Percentiles rank a stretch among this genome's conserved stretches.
Conservation (phyloP, 2,113 vertebrate genomes). For the Tychaedon coryphoeus region DNA sequence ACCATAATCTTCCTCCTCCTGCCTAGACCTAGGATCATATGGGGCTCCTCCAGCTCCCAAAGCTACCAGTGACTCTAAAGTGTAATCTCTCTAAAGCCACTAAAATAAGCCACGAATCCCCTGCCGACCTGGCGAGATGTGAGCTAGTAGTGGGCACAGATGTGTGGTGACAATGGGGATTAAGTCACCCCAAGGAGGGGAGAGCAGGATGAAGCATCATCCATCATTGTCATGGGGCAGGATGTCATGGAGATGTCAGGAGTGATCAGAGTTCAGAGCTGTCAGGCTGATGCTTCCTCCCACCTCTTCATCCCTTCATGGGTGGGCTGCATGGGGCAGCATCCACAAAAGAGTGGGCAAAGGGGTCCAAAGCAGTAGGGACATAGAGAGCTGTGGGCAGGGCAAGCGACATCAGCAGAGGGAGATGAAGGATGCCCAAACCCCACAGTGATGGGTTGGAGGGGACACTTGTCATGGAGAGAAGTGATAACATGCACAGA, state of each 20-base stretch:
- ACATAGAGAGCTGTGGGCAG: background rate
- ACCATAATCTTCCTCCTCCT: background rate
- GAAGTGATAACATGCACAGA: background rate
- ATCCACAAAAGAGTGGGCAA: rapidly evolving
- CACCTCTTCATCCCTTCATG: background rate
- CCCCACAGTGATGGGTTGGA: background rate
- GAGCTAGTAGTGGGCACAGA: background rate
- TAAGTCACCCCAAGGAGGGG: background rate
- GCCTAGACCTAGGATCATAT: background rate
- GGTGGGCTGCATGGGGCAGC: background rate
- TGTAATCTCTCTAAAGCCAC: background rate
- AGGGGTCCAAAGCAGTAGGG: background rate
- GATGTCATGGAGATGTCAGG: background rate
- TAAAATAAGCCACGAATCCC: background rate
- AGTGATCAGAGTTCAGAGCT: rapidly evolving
- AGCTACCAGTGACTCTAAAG: background rate
- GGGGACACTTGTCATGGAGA: rapidly evolving
- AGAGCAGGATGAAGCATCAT: background rate
- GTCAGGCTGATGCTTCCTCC: background rate
- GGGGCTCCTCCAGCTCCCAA: background rate
- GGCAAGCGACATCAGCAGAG: rapidly evolving
- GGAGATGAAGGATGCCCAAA: background rate
- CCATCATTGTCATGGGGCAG: background rate
- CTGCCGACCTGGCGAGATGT: background rate
- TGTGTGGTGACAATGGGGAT: background rate